Evolutionary conservation across 2,797 vertebrate species (phyloP).

Genomic region (Enteromius radiatus): DNA sequence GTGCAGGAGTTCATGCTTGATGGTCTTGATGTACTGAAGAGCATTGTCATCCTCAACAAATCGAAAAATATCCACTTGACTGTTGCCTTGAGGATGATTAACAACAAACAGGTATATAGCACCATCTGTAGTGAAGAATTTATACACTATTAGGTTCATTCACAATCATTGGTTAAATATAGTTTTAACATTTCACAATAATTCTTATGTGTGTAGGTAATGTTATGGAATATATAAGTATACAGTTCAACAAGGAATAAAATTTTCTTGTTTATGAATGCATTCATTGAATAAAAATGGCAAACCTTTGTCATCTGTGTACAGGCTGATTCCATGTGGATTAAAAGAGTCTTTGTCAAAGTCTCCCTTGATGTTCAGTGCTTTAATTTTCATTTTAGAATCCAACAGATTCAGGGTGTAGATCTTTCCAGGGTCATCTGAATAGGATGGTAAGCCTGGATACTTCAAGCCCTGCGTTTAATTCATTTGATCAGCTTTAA

Average conservation of each 20-base stretch:
- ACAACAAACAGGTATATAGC: conserved; percentile 88
- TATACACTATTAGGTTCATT: background rate
- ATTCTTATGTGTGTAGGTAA: background rate
- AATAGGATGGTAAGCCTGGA: conserved; percentile 71
- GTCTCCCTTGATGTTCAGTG: conserved; percentile 78
- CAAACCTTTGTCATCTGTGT: conserved; percentile 69
- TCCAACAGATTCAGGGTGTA: conserved; percentile 81
- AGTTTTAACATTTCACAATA: background rate
- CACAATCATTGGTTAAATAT: background rate
- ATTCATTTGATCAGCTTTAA: conserved; percentile 17
- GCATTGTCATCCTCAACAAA: conserved; percentile 83
- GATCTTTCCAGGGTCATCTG: conserved; percentile 81
- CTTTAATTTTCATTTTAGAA: conserved; percentile 69
- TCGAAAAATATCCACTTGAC: conserved; percentile 88
- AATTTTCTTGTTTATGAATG: background rate
- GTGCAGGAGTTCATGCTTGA: conserved; percentile 85
- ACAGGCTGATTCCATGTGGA: conserved; percentile 89
- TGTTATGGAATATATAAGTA: background rate
- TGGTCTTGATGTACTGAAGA: conserved; percentile 86
- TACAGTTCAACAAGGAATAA: background rate
- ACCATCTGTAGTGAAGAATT: conserved; percentile 73
- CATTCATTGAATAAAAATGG: background rate
- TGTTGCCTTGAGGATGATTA: conserved; percentile 85
- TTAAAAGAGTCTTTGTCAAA: conserved; percentile 84
- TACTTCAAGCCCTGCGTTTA: conserved; percentile 83